A percentile compares a stretch with the other conserved stretches of the same genome.
These are phyloP conservation scores for Tenthredo scrophulariae DNA, from an alignment of 2,888 invertebrate genomes.

Conservation along the genomic window DNA sequence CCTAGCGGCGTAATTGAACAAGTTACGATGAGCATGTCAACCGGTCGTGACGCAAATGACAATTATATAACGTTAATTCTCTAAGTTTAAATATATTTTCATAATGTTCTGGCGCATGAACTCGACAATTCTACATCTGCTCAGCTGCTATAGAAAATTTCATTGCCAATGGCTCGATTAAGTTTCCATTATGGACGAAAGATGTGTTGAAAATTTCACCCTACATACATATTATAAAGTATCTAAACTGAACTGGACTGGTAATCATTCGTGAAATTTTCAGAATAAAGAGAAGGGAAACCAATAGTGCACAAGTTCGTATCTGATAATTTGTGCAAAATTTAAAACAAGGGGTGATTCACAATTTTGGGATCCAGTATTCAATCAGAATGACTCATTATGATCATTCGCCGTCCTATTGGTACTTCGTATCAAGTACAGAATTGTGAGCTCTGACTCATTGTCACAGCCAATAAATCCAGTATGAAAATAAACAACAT, in stretches of 20 bases:
- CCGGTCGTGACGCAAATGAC: slow-evolving; percentile 34
- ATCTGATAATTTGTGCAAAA: not conserved
- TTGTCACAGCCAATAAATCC: slow-evolving; percentile 2
- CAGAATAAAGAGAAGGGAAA: not conserved
- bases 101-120: not conserved
- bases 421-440: not conserved
- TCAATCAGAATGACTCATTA: not conserved
- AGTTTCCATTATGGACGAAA: not conserved
- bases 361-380: not conserved
- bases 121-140: not conserved
- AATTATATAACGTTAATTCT: slow-evolving; percentile 29
- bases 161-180: not conserved
- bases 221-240: not conserved
- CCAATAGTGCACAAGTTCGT: not conserved
- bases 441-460: not conserved
- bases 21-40: slow-evolving; percentile 28
- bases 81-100: slow-evolving; percentile 22
- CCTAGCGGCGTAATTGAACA: slow-evolving; percentile 12
- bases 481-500: not conserved
- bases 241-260: not conserved
- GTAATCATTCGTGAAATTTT: not conserved
- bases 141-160: not conserved
- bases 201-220: not conserved
- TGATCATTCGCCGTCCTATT: not conserved
- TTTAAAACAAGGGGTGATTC: not conserved